phyloP scores from a whole-genome alignment of 2,113 vertebrate species.

The Benitochromis conjunctus region DNA sequence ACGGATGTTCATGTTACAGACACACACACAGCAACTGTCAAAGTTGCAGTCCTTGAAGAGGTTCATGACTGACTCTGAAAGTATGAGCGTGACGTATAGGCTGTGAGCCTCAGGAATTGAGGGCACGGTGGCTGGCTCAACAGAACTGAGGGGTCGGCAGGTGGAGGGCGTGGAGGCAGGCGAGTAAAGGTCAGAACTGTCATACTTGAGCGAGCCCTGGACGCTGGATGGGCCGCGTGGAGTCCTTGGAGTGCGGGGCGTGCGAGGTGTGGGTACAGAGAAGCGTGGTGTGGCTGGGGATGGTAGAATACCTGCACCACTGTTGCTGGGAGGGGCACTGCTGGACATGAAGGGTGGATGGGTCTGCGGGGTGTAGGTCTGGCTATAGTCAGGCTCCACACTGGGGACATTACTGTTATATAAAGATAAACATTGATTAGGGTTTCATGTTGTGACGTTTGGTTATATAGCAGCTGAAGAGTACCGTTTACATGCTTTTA shows the following conservation, averaged over 20 bases:
- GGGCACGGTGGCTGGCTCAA: conserved; percentile 93
- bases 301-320: conserved; percentile 90
- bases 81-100: conserved; percentile 97
- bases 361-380: conserved; percentile 93
- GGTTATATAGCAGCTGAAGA: not conserved
- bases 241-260: conserved; percentile 91
- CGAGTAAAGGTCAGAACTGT: conserved; percentile 95
- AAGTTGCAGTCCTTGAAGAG: conserved; percentile 99
- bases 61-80: conserved; percentile 97
- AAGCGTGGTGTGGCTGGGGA: conserved; percentile 96
- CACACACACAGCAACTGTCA: conserved; percentile 97
- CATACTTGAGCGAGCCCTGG: conserved; percentile 94
- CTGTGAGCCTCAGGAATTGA: conserved; percentile 98
- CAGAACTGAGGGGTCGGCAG: conserved; percentile 92
- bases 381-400: conserved; percentile 92
- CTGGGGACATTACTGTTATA: conserved; percentile 75
- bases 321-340: conserved; percentile 93
- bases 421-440: not conserved
- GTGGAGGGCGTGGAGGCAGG: conserved; percentile 97
- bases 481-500: not conserved
- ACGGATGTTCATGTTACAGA: conserved; percentile 99
- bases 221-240: conserved; percentile 93
- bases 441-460: not conserved
- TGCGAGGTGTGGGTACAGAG: conserved; percentile 89
- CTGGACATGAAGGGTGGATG: conserved; percentile 92